Percentiles rank a stretch among this genome's conserved stretches.
phyloP scores from a whole-genome alignment of 2,888 invertebrate genomes.

The Geophilus truncorum region DNA sequence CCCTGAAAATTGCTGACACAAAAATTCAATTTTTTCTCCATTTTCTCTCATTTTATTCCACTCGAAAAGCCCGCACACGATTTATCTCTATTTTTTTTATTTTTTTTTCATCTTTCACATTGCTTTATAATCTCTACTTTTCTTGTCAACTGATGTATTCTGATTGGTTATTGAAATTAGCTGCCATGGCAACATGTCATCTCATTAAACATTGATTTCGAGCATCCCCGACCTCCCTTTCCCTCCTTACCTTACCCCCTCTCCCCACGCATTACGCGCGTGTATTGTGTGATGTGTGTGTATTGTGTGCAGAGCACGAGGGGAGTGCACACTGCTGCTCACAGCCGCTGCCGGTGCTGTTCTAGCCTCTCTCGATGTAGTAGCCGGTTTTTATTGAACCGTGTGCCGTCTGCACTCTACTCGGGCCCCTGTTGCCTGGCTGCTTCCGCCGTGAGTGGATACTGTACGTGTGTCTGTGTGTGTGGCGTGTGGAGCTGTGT shows the following conservation, averaged over 20 bases:
- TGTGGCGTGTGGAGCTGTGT: constrained; percentile 11
- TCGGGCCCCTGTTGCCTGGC: constrained; percentile 23
- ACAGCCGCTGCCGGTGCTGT: neutral
- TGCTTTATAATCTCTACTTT: constrained; percentile 1
- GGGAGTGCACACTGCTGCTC: constrained; percentile 8
- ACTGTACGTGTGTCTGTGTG: constrained; percentile 25
- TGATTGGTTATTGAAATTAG: constrained; percentile 36
- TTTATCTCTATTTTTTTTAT: neutral
- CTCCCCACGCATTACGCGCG: neutral
- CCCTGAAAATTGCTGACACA: neutral
- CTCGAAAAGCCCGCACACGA: neutral
- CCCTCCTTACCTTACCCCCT: neutral
- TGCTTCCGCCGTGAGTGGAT: constrained; percentile 31
- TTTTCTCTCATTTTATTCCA: neutral
- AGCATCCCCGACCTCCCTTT: constrained; percentile 2
- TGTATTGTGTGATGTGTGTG: constrained; percentile 19
- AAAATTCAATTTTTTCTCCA: neutral
- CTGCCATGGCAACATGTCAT: constrained; percentile 37
- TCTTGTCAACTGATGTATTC: constrained; percentile 28
- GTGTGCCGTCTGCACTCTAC: constrained; percentile 28
- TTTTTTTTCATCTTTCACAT: neutral
- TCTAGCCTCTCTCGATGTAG: neutral
- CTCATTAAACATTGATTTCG: constrained; percentile 37
- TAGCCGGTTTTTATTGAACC: constrained; percentile 32
- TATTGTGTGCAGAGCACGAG: constrained; percentile 11